A percentile compares a stretch with the other conserved stretches of the same genome.
phyloP scores from a whole-genome alignment of 1,140 invertebrate genomes.

The Zelostemma sp. region DNA sequence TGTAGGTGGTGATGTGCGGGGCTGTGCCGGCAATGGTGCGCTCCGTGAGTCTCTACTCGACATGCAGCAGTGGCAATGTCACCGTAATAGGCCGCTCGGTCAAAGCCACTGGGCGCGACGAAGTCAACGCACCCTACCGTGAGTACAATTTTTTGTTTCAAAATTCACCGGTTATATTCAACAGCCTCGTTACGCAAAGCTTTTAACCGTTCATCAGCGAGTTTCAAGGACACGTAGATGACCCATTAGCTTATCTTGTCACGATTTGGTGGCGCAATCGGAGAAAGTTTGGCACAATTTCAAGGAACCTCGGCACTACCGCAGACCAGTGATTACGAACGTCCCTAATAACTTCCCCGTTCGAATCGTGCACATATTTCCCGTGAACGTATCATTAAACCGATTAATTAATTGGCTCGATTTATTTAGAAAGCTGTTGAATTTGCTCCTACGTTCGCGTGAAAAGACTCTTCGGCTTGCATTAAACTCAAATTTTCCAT shows the following conservation, averaged over 20 bases:
- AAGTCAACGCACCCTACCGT: constrained; percentile 66
- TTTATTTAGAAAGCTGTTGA: no score
- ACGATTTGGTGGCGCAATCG: neutral
- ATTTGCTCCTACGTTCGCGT: no score
- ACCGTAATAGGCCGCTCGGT: constrained; percentile 67
- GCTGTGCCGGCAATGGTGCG: constrained; percentile 78
- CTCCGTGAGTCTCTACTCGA: constrained; percentile 77
- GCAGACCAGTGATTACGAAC: no score
- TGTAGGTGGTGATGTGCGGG: constrained; percentile 80
- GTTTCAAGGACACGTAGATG: neutral
- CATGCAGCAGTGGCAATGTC: constrained; percentile 72
- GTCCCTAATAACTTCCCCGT: no score
- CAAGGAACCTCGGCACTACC: neutral
- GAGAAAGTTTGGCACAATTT: constrained; percentile 3
- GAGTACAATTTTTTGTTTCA: constrained; percentile 51
- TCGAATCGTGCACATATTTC: no score
- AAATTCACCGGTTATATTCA: constrained; percentile 1
- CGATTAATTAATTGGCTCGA: no score
- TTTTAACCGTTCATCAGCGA: no score
- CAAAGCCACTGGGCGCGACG: constrained; percentile 61
- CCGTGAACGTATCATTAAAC: no score
- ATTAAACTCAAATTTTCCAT: no score
- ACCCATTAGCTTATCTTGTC: neutral
- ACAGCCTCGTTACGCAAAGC: no score
- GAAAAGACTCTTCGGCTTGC: no score